Evolutionary conservation across 2,113 vertebrate genomes (phyloP).

Genomic region (Burhinus bistriatus): DNA sequence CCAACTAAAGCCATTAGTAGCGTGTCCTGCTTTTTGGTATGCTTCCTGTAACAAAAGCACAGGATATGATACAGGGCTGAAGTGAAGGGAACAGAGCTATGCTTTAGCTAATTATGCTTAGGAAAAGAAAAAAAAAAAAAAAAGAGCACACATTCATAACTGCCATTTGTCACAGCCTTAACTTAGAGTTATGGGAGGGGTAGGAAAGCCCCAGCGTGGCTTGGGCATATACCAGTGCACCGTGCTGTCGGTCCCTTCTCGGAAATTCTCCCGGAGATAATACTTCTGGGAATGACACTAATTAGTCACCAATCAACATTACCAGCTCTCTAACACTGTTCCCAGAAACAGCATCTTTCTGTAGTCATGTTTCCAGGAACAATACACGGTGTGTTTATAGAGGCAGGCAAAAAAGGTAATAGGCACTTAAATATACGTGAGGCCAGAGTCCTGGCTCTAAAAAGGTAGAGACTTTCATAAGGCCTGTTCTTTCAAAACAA

Average conservation of each 20-base stretch:
- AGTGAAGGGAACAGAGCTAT: background rate
- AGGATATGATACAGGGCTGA: background rate
- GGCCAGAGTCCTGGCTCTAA: background rate
- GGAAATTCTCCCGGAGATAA: background rate
- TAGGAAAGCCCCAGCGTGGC: background rate
- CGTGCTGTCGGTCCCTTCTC: background rate
- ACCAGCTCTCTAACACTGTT: constrained; percentile 27
- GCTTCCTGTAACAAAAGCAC: background rate
- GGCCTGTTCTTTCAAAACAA: background rate
- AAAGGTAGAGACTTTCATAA: background rate
- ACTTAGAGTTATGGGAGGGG: background rate
- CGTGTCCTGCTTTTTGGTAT: background rate
- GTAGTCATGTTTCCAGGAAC: constrained; percentile 28
- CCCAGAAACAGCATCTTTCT: constrained; percentile 34
- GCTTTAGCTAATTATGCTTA: background rate
- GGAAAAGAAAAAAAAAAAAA: background rate
- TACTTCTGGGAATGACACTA: constrained; percentile 44
- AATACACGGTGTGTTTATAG: background rate
- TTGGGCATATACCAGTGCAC: background rate
- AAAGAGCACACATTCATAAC: background rate
- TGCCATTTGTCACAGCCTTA: background rate
- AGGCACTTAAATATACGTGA: background rate
- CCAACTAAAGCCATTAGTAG: background rate
- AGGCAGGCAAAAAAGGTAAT: background rate
- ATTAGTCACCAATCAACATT: constrained; percentile 47